Evolutionary conservation across 1,140 invertebrate genomes (phyloP), one percentile per base, ranked within the genome.

Genomic region (Hylaeus volcanicus): DNA sequence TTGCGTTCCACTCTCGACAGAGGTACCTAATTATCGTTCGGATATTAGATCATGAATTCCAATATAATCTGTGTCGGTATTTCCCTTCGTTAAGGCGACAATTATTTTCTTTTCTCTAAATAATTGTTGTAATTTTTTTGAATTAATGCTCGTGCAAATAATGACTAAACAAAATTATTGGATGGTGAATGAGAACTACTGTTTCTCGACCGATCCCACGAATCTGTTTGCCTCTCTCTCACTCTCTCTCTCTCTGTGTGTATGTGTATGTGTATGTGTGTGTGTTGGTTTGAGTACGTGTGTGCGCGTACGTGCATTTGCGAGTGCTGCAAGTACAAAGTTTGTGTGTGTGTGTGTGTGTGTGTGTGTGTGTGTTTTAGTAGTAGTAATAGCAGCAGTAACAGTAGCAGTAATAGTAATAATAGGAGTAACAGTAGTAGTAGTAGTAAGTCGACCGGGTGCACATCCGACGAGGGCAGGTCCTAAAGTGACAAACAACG

Each of bases 401-500:
- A 66, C 68, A 86, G 74, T 69, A 76, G 41, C 78, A 79, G 39
- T 68, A 43, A 60, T 74, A 83, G 5, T 82, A 86, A 70, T 83
- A 86, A 43, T 79, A 63, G 55, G 71, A 82, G 65, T 58, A 86
- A 75, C 65, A 74, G 81, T 79, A 85, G 70, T 80, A 78, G 51
- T 74, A 74, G 51, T 85, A 75, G 71, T 74, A 81, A 77, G 75
- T 69, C 81, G 81, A 79, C 76, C 26, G 79, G 51, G 77, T 66
- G 77, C 77, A 83, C 81, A 75, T 86, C 86, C 89, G 89, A 88
- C 82, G 88, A 90, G 88, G 90, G 90, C 90, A 90, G 90, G 90
- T 89, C 88, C 74, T 86, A 45, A 41, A 72, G 39, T 60, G 61
- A 84, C 74, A 55, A 77, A 61, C 71, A 73, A 76, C 66, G 70